Conservation (phyloP, 2,113 vertebrate species). For the Odocoileus hemionus region DNA sequence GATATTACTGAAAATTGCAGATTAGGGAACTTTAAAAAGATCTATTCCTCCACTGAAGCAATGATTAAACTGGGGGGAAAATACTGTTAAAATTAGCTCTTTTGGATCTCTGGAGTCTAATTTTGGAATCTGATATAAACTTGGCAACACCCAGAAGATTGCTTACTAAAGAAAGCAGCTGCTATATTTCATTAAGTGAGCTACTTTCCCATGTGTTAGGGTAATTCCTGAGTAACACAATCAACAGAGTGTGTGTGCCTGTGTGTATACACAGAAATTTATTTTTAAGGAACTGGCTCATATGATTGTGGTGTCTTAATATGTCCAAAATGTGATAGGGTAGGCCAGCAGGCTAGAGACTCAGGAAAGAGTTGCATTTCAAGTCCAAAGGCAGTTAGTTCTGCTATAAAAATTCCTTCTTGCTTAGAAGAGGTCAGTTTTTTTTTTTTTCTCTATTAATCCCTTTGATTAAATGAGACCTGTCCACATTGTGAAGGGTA, state of each 20-base stretch:
- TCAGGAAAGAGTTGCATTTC: neutral
- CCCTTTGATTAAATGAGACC: neutral
- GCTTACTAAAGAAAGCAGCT: neutral
- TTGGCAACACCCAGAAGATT: neutral
- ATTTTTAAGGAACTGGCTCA: neutral
- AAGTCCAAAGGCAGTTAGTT: neutral
- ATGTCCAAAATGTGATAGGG: neutral
- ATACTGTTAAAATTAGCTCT: neutral
- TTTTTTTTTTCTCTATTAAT: neutral
- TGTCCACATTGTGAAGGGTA: neutral
- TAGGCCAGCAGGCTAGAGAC: neutral
- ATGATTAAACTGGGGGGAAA: neutral
- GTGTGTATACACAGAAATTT: neutral
- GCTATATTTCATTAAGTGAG: neutral
- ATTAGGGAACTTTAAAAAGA: neutral
- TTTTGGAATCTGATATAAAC: neutral
- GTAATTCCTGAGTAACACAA: neutral
- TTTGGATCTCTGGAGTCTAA: neutral
- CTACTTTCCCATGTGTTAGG: neutral
- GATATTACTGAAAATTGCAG: neutral
- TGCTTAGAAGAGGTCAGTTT: neutral
- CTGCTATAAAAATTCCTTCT: neutral
- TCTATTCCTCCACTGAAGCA: neutral
- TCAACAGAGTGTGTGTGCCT: neutral
- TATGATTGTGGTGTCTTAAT: neutral